Evolutionary conservation across 2,888 invertebrate genomes (phyloP).

Genomic region (Amiota minor): DNA sequence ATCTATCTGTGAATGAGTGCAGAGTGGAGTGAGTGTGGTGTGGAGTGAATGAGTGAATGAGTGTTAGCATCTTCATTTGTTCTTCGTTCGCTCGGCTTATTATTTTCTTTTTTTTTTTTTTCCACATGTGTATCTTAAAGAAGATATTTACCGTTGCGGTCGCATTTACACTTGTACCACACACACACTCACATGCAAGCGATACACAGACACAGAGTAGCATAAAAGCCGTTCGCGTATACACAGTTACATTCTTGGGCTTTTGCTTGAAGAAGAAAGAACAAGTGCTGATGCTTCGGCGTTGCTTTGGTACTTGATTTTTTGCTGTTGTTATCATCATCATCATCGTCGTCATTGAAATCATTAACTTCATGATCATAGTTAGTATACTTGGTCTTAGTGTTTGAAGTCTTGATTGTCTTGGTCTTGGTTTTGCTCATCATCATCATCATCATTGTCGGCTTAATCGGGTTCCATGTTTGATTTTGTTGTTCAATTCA

Average conservation of each 20-base stretch:
- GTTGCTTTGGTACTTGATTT: neutral
- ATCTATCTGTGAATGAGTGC: too few relatives aligned
- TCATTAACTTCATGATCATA: neutral
- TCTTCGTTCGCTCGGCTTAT: too few relatives aligned
- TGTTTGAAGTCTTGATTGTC: neutral
- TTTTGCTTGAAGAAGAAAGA: constrained; percentile 5
- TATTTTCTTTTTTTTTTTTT: too few relatives aligned
- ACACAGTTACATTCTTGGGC: constrained; percentile 18
- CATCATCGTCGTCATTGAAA: neutral
- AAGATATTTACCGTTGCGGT: constrained; percentile 23
- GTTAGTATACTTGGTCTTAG: too few relatives aligned
- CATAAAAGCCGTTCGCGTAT: constrained; percentile 19
- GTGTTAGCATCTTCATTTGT: too few relatives aligned
- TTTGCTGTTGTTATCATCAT: neutral
- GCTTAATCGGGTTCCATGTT: too few relatives aligned
- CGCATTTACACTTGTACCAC: constrained; percentile 13
- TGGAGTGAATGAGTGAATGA: too few relatives aligned
- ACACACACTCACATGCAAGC: neutral
- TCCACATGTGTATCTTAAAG: too few relatives aligned
- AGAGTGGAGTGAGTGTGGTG: too few relatives aligned
- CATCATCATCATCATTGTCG: neutral
- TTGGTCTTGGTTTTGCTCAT: neutral
- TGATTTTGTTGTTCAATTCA: too few relatives aligned
- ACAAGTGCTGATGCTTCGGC: constrained; percentile 20
- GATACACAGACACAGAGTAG: constrained; percentile 9